Conservation (phyloP, 1,140 invertebrate species). For the Riptortus pedestris region DNA sequence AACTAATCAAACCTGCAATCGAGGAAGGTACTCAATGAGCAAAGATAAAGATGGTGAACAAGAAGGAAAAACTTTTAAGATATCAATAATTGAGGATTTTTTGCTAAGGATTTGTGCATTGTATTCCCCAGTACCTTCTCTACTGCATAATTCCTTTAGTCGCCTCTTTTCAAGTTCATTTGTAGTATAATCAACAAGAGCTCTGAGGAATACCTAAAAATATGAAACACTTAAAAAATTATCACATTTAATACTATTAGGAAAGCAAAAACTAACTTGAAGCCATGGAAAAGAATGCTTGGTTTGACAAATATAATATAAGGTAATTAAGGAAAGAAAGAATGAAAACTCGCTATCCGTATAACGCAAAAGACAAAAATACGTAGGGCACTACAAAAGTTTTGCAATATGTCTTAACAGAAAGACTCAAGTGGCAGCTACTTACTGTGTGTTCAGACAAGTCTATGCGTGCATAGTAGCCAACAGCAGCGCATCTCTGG, state of each 20-base stretch:
- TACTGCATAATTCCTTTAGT: conserved; percentile 51
- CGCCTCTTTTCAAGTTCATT: conserved; percentile 49
- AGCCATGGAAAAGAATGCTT: no score
- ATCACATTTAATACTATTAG: not conserved
- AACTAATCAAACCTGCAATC: conserved; percentile 43
- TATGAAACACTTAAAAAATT: conserved; percentile 17
- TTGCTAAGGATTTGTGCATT: conserved; percentile 47
- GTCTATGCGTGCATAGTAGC: no score
- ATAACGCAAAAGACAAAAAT: no score
- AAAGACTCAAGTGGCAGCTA: no score
- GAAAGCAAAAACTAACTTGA: no score
- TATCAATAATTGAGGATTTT: conserved; percentile 48
- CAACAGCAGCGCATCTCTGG: no score
- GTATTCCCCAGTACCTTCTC: conserved; percentile 53
- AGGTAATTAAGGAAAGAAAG: no score
- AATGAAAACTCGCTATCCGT: no score
- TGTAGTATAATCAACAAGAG: conserved; percentile 47
- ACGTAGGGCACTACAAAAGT: no score
- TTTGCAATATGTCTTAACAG: no score
- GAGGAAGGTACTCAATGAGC: conserved; percentile 60
- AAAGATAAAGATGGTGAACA: conserved; percentile 52
- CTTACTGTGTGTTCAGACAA: no score
- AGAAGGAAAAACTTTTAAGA: conserved; percentile 52
- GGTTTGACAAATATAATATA: no score
- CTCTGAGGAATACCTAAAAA: conserved; percentile 49